Evolutionary conservation across 2,888 invertebrate species (phyloP), one percentile per base, ranked within the genome.

Genomic region (Busseola fusca): DNA sequence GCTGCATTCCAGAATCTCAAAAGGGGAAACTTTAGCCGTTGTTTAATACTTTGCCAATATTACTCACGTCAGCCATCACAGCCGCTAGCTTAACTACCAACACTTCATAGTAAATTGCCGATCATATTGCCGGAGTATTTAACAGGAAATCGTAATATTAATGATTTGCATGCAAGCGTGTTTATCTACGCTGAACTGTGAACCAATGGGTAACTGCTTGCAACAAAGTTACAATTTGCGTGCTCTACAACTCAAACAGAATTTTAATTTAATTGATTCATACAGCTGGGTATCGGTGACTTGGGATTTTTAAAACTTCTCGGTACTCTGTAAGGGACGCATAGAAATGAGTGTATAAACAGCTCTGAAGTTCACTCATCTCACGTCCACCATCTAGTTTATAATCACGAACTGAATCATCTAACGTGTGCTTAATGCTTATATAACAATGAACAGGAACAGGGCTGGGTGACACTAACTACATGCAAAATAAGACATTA

Each of bases 331-430:
- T 76, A 21, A 70, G 54, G 69, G 64, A 58, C 68, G 76, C 68
- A 73, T 76, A 72, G 74, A 79, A 80, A 78, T 70, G 76, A 76
- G 52, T 69, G 74, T 58, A 79, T 78, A 75, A 74, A 64, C 80
- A 76, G 69, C 78, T 78, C 67, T 27, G 52, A 65, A 56, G 73
- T 59, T 64, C 67, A 84, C 72, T 72, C 80, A 72, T 78, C 76
- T 80, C 84, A 84, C 82, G 84, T 84, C 67, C 63, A 50, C 72
- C 71, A 78, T 82, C 71, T 75, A 78, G 85, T 87, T 83, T 84
- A 84, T 86, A 81, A 84, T 82, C 87, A 86, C 85, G 83, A 85
- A 78, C 76, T 63, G 88, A 88, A 87, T 88, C 87, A 80, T 78
- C 57, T 72, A 59, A 60, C 78, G 76, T 40, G 67, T 78, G 74